Percentiles rank a stretch among this genome's conserved stretches.
These are phyloP conservation scores for Salmo trutta DNA, from an alignment of 2,797 vertebrate genomes.

Conservation along the genomic window DNA sequence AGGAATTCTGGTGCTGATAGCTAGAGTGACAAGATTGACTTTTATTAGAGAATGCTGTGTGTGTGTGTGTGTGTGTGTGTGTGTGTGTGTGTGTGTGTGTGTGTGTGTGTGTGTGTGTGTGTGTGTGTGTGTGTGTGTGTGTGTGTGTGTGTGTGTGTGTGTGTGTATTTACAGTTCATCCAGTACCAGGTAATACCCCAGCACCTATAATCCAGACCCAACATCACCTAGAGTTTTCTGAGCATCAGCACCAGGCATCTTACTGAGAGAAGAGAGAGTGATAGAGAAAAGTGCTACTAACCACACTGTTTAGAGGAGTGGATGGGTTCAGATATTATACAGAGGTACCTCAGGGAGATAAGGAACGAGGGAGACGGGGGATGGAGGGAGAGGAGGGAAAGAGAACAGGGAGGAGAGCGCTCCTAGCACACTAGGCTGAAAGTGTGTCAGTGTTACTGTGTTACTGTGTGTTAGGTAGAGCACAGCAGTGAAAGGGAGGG, in stretches of 20 bases:
- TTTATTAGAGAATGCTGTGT: neutral
- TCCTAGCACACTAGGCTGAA: neutral
- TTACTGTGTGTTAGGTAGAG: neutral
- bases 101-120: neutral
- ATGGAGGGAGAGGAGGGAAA: neutral
- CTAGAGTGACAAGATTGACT: neutral
- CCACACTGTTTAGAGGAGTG: too few relatives aligned
- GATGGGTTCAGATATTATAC: neutral
- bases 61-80: constrained; percentile 3
- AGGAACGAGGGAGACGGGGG: neutral
- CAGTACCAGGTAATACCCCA: neutral
- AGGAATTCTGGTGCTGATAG: neutral
- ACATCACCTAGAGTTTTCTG: neutral
- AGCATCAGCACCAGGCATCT: neutral
- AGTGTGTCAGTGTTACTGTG: neutral
- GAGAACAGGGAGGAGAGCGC: neutral
- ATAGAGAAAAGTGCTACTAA: too few relatives aligned
- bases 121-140: neutral
- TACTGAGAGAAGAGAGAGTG: neutral
- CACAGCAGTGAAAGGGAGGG: neutral
- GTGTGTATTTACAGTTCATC: neutral
- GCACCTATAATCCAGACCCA: neutral
- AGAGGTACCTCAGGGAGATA: neutral
- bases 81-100: neutral
- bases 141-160: constrained; percentile 1